Base-by-base conservation (phyloP, 2,888 invertebrate genomes). In the Nemoura dubitans region DNA sequence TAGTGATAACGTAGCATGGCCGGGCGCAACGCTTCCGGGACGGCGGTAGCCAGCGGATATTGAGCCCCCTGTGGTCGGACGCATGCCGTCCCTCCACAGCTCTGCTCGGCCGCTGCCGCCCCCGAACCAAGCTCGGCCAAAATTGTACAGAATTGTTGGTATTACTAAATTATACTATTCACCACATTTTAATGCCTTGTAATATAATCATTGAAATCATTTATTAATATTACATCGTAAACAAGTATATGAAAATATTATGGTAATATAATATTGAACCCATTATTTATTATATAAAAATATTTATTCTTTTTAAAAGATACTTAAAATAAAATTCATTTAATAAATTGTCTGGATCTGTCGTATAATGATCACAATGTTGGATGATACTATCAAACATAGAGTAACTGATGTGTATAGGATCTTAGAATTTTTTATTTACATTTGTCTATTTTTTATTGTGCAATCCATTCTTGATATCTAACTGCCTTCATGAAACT, bases 131-230 rank as follows among this genome's bases (percentile, higher is more conserved):
- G 76, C n/a, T 84, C 84, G 14, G 59, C 25, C 21, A 59, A 26
- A 59, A 27, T 84, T 84, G 84, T 84, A 84, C 59, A 84, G 43
- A 84, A 59, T 84, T 80, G 85, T 80, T 85, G 76, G 77, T 78
- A 83, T 81, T 85, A 59, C 59, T 59, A 21, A 59, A 59, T 59
- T 59, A 59, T 59, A 59, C 59, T 59, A 59, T 59, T 87, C 81
- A 85, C 81, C 59, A 83, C 78, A 78, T 85, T 85, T 87, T 59
- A 87, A 87, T 87, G 87, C 87, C 87, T 87, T 87, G 86, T 87
- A 86, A 86, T 85, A 83, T 83, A 78, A 59, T 59, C 59, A 59
- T 59, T 59, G 21, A 59, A 59, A 59, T 59, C 59, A 59, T 59
- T 59, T 59, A 59, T 59, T 59, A 59, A 85, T 30, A 85, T 77